These are phyloP conservation scores for Campylomormyrus tamandua DNA, from an alignment of 2,113 vertebrate genomes.

Conservation along the genomic window DNA sequence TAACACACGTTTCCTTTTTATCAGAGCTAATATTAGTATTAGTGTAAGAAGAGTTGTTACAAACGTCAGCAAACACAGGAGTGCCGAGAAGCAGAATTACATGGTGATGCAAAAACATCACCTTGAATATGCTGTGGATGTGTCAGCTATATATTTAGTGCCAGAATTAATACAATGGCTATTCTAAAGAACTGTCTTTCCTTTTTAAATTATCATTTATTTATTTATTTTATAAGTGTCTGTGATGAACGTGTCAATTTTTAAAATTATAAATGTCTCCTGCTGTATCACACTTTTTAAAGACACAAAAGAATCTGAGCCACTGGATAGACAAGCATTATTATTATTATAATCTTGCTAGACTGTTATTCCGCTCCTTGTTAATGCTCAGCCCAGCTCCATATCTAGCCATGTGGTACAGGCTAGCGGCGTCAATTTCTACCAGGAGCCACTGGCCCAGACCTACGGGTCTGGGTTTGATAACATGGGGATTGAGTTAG, in stretches of 20 bases:
- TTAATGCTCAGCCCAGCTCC: not conserved
- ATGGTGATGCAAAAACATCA: not conserved
- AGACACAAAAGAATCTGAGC: not conserved
- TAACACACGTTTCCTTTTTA: not conserved
- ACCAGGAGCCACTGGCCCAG: too few relatives aligned
- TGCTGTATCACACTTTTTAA: not conserved
- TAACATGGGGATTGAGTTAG: not conserved
- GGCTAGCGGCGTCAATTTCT: not conserved
- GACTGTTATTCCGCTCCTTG: not conserved
- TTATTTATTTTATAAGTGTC: not conserved
- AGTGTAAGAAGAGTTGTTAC: not conserved
- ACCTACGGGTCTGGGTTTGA: not conserved
- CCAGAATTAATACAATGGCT: not conserved
- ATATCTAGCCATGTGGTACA: not conserved
- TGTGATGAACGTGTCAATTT: not conserved
- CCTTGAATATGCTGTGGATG: not conserved
- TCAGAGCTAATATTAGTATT: not conserved
- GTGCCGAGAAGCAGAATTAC: not conserved
- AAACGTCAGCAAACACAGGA: not conserved
- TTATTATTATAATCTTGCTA: not conserved
- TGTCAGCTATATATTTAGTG: not conserved
- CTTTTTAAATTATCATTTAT: not conserved
- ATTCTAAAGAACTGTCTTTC: not conserved
- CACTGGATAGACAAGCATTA: not conserved
- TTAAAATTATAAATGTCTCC: not conserved